Percentiles rank a stretch among this genome's conserved stretches.
These are phyloP conservation scores for Typhlichthys subterraneus DNA, from an alignment of 2,797 vertebrate species.

Conservation along the genomic window DNA sequence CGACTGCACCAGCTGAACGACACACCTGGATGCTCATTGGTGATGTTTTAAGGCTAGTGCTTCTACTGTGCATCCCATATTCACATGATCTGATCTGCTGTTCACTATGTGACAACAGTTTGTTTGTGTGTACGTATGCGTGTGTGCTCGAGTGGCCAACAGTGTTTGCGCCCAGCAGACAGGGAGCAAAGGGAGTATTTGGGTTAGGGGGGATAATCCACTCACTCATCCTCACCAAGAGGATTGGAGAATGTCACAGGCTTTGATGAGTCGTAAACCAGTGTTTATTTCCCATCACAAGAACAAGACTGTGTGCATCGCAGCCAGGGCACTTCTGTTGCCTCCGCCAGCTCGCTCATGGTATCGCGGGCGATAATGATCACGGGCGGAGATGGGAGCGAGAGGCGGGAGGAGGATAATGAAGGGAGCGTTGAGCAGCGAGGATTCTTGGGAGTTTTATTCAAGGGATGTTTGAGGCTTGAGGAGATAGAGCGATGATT, in stretches of 20 bases:
- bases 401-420: slow-evolving; percentile 9
- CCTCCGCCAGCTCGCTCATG: slow-evolving; percentile 16
- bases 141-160: slow-evolving; percentile 36
- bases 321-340: slow-evolving; percentile 30
- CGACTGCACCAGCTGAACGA: too few species aligned
- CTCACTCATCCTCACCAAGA: slow-evolving; percentile 75
- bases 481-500: slow-evolving; percentile 55
- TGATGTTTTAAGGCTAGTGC: too few species aligned
- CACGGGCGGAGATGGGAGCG: slow-evolving; percentile 9
- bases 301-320: slow-evolving; percentile 51
- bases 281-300: slow-evolving; percentile 71
- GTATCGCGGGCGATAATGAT: slow-evolving; percentile 48
- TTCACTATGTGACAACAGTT: neutral
- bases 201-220: slow-evolving; percentile 77
- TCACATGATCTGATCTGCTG: neutral
- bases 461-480: slow-evolving; percentile 23
- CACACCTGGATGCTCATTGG: too few species aligned
- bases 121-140: neutral
- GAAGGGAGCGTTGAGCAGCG: slow-evolving; percentile 7
- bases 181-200: slow-evolving; percentile 66
- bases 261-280: slow-evolving; percentile 73
- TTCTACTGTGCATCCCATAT: neutral
- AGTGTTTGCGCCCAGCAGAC: slow-evolving; percentile 41
- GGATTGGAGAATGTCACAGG: slow-evolving; percentile 71
- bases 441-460: slow-evolving; percentile 31